A percentile compares a stretch with the other conserved stretches of the same genome.
These are phyloP conservation scores for Rhynchomys soricoides DNA, from an alignment of 2,113 vertebrate species.

Conservation along the genomic window DNA sequence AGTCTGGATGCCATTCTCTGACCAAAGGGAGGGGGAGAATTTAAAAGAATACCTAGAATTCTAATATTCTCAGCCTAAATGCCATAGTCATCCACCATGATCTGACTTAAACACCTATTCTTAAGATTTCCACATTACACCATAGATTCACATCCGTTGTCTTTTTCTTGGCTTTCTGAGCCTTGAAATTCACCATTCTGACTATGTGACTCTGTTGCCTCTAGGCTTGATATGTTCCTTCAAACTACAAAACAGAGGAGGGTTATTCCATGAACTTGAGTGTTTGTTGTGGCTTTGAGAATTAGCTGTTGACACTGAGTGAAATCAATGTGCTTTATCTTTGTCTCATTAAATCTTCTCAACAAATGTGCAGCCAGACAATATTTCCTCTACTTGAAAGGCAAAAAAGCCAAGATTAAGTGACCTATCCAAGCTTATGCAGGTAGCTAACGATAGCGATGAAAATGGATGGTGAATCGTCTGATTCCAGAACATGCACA, in stretches of 20 bases:
- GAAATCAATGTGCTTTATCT: neutral
- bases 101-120: neutral
- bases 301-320: neutral
- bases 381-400: neutral
- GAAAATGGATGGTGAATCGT: neutral
- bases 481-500: neutral
- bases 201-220: neutral
- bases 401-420: neutral
- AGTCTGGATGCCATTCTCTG: neutral
- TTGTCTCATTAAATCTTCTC: neutral
- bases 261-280: neutral
- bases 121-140: rapidly evolving
- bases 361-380: neutral
- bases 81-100: neutral
- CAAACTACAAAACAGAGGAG: neutral
- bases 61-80: neutral
- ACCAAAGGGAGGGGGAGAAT: neutral
- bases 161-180: neutral
- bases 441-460: neutral
- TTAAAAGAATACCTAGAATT: neutral
- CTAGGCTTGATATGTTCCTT: neutral
- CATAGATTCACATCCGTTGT: neutral
- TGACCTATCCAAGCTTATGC: neutral
- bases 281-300: neutral
- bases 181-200: neutral